Evolutionary conservation across 1,140 invertebrate genomes (phyloP).

Genomic region (Drosophila yakuba): DNA sequence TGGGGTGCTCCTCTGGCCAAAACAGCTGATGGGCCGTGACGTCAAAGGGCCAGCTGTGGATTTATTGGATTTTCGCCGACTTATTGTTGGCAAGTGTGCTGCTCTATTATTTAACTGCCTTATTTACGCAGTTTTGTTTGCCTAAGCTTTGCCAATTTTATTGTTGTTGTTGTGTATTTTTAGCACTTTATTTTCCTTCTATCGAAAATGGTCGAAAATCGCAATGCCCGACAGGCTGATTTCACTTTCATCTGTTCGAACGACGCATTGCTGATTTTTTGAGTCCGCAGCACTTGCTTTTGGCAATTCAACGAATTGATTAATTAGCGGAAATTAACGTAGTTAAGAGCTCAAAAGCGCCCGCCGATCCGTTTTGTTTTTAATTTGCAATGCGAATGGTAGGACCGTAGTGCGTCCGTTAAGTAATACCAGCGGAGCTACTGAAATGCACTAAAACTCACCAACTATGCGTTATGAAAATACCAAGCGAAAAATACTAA

Average conservation of each 20-base stretch:
- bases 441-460: neutral
- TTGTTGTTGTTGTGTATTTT: constrained; percentile 33
- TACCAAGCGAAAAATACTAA: neutral
- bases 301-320: neutral
- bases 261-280: constrained; percentile 1
- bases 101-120: constrained; percentile 35
- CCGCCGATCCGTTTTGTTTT: constrained; percentile 29
- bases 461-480: too few relatives aligned
- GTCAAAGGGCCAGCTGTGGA: constrained; percentile 50
- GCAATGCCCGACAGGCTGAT: constrained; percentile 10
- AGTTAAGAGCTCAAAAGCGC: constrained; percentile 9
- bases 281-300: constrained; percentile 3
- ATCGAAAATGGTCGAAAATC: constrained; percentile 11
- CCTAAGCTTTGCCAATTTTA: constrained; percentile 10
- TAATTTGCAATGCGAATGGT: constrained; percentile 5
- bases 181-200: constrained; percentile 28
- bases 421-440: neutral
- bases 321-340: constrained; percentile 13
- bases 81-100: neutral
- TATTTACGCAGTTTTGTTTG: constrained; percentile 60
- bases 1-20: constrained; percentile 19
- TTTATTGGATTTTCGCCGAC: constrained; percentile 65
- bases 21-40: constrained; percentile 57
- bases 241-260: constrained; percentile 15
- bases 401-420: neutral